Evolutionary conservation across 2,888 invertebrate genomes (phyloP), one percentile per base, ranked within the genome.

Genomic region (Anoplius nigerrimus): DNA sequence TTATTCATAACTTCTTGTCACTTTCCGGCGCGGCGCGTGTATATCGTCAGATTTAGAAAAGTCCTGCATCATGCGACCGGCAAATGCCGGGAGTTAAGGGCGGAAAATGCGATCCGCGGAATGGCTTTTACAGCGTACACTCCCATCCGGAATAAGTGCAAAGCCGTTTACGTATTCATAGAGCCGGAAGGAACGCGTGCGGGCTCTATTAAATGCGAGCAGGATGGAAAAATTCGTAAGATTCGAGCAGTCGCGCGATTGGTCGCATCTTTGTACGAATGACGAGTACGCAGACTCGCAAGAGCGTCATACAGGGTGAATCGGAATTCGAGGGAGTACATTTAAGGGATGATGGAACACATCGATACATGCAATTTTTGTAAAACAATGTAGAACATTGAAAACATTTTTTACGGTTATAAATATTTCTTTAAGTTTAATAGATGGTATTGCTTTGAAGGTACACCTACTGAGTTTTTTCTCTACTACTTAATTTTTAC

Each of bases 101-200:
- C 57, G 64, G 66, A 54, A 68, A 66, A 63, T 52, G 34, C 66
- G 57, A 75, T 71, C 62, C 69, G 57, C 71, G 71, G 76, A 73
- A 69, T 73, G 55, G 71, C 72, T 71, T 69, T 72, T 55, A 64
- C 63, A 64, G 63, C 69, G 60, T 71, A 73, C 66, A 78, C 64
- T 75, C 75, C 69, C 75, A 78, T 78, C 66, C 73, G 52, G 58
- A 66, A 75, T 72, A 73, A 71, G 71, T 68, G 62, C 34, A 56
- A 63, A 61, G 71, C 57, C 66, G 71, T 70, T 75, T 65, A 75
- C 69, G 76, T 70, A 78, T 75, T 75, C 72, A 70, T 71, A 72
- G 74, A 73, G 64, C 73, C 64, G 70, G 64, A 66, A 54, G 55
- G 67, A 72, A 75, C 71, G 64, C 78, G 62, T 68, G 76, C 66